These are phyloP conservation scores for Centruroides vittatus DNA, from an alignment of 1,140 invertebrate genomes.

Conservation along the genomic window DNA sequence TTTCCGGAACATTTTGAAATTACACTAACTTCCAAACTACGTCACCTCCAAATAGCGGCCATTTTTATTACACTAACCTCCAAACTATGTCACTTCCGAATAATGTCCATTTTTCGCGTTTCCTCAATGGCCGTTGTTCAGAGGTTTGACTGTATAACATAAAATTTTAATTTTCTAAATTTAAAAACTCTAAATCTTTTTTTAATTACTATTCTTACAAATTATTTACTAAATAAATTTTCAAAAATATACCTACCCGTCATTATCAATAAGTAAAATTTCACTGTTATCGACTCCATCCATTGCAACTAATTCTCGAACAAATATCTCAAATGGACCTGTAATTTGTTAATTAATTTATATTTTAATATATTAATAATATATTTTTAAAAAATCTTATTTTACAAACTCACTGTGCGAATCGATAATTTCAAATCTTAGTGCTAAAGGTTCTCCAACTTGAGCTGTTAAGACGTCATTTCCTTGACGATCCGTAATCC, in stretches of 20 bases:
- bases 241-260: conserved; percentile 35
- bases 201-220: too few relatives aligned
- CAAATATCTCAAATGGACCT: conserved; percentile 81
- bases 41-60: too few relatives aligned
- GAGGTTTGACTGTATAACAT: too few relatives aligned
- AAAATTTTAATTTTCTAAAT: too few relatives aligned
- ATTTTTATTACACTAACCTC: too few relatives aligned
- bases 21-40: too few relatives aligned
- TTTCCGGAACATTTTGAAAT: too few relatives aligned
- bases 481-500: conserved; percentile 48
- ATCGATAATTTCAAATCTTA: conserved; percentile 82
- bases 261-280: conserved; percentile 76
- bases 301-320: conserved; percentile 82
- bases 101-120: too few relatives aligned
- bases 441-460: conserved; percentile 50
- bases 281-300: conserved; percentile 69
- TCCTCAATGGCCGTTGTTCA: too few relatives aligned
- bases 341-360: background rate
- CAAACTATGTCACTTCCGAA: too few relatives aligned
- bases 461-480: conserved; percentile 33
- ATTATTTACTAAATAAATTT: too few relatives aligned
- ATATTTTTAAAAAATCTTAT: background rate
- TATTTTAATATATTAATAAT: background rate
- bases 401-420: conserved; percentile 40
- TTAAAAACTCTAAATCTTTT: too few relatives aligned